phyloP scores from a whole-genome alignment of 1,140 invertebrate species.

The Globodera ellingtonae region DNA sequence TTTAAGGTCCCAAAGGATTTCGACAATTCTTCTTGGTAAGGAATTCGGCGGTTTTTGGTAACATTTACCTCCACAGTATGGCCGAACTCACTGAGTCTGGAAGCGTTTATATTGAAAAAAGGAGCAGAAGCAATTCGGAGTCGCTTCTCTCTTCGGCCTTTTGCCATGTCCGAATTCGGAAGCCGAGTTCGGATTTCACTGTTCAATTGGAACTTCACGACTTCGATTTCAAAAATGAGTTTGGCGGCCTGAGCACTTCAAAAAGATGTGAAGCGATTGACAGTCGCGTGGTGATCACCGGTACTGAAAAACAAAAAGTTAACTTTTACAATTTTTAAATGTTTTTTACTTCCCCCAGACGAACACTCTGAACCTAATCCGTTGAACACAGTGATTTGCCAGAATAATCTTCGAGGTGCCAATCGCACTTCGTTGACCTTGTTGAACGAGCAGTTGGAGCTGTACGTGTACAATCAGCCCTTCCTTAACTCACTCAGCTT shows the following conservation, averaged over 20 bases:
- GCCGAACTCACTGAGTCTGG: slow-evolving; percentile 32
- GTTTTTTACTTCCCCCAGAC: slow-evolving; percentile 18
- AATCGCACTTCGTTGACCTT: slow-evolving; percentile 32
- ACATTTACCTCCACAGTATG: background rate
- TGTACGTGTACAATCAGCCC: slow-evolving; percentile 39
- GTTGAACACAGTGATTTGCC: slow-evolving; percentile 31
- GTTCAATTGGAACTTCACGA: slow-evolving; percentile 45
- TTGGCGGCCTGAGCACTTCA: slow-evolving; percentile 1
- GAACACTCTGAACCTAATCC: slow-evolving; percentile 38
- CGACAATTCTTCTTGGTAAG: slow-evolving; percentile 40
- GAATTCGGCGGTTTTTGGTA: background rate
- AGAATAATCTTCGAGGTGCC: slow-evolving; percentile 8
- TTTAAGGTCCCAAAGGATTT: slow-evolving; percentile 42
- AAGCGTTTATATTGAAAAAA: slow-evolving; percentile 1
- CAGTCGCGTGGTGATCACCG: slow-evolving; percentile 37
- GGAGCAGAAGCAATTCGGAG: background rate
- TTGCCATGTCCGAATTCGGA: slow-evolving; percentile 52
- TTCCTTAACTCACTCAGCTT: slow-evolving; percentile 27
- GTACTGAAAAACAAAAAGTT: slow-evolving; percentile 6
- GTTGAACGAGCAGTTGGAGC: slow-evolving; percentile 35
- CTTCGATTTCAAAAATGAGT: slow-evolving; percentile 20
- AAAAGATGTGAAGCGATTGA: slow-evolving; percentile 21
- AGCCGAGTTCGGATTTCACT: slow-evolving; percentile 46
- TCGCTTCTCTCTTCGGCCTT: slow-evolving; percentile 44
- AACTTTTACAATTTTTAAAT: slow-evolving; percentile 8